These are phyloP conservation scores for Torymus auratus DNA, from an alignment of 2,888 invertebrate genomes.

Conservation along the genomic window DNA sequence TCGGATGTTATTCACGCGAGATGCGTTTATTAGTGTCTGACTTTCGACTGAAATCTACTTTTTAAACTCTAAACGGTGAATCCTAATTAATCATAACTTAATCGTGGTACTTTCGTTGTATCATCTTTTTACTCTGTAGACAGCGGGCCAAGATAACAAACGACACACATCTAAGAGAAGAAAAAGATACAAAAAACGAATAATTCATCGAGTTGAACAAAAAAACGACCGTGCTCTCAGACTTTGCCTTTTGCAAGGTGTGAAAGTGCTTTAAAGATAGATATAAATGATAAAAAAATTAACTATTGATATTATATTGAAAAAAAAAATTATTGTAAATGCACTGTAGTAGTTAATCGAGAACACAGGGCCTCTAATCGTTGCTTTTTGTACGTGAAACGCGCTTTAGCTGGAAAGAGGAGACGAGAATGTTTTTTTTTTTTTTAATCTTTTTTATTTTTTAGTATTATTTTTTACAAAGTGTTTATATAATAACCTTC, in stretches of 20 bases:
- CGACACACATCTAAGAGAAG: not conserved
- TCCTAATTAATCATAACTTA: constrained; percentile 42
- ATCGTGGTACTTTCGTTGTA: constrained; percentile 49
- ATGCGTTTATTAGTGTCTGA: constrained; percentile 39
- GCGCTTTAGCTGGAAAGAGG: constrained; percentile 71
- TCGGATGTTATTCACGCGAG: constrained; percentile 26
- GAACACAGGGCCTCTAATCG: constrained; percentile 75
- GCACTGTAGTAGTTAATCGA: constrained; percentile 72
- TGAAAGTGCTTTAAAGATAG: constrained; percentile 62
- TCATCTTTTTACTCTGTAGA: constrained; percentile 69
- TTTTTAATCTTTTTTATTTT: constrained; percentile 66
- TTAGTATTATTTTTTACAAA: constrained; percentile 65
- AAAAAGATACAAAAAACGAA: constrained; percentile 61
- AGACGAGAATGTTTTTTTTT: constrained; percentile 62
- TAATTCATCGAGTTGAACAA: constrained; percentile 63
- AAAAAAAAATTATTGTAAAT: constrained; percentile 69
- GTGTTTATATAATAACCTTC: constrained; percentile 60
- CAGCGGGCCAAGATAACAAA: constrained; percentile 64
- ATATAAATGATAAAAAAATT: constrained; percentile 63
- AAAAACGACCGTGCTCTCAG: constrained; percentile 61
- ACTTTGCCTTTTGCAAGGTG: constrained; percentile 63
- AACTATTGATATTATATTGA: constrained; percentile 67
- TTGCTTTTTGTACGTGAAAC: constrained; percentile 76
- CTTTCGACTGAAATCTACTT: constrained; percentile 70
- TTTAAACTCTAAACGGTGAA: constrained; percentile 63